Percentiles rank a stretch among this genome's conserved stretches.
Conservation (phyloP, 2,888 invertebrate species). For the Stegana nigrithorax region DNA sequence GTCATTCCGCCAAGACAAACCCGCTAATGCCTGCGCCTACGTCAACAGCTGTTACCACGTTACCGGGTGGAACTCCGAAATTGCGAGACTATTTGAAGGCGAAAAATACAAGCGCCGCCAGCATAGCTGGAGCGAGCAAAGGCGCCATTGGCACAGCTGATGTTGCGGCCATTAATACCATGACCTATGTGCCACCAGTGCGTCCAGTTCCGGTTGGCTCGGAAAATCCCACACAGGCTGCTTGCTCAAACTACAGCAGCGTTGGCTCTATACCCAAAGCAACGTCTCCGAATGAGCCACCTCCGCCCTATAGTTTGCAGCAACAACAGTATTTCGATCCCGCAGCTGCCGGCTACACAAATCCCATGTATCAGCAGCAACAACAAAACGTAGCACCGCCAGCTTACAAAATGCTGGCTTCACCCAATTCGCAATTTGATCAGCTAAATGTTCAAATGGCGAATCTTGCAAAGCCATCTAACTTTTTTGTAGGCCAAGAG, state of each 20-base stretch:
- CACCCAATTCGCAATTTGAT: slow-evolving; percentile 54
- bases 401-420: slow-evolving; percentile 60
- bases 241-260: slow-evolving; percentile 43
- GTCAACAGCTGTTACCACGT: not conserved
- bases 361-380: slow-evolving; percentile 65
- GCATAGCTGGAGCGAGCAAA: slow-evolving; percentile 30
- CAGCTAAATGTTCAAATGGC: slow-evolving; percentile 49
- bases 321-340: slow-evolving; percentile 62
- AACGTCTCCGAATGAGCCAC: slow-evolving; percentile 63
- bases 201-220: slow-evolving; percentile 81
- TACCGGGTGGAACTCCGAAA: slow-evolving; percentile 72
- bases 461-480: slow-evolving; percentile 42
- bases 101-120: slow-evolving; percentile 64
- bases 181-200: slow-evolving; percentile 71
- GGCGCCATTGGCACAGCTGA: slow-evolving; percentile 15
- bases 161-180: slow-evolving; percentile 23
- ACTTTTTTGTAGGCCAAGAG: not conserved
- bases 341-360: slow-evolving; percentile 59
- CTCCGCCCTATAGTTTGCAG: slow-evolving; percentile 62
- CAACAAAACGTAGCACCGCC: slow-evolving; percentile 63
- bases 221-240: slow-evolving; percentile 69
- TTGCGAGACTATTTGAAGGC: slow-evolving; percentile 87
- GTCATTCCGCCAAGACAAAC: slow-evolving; percentile 27
- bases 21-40: slow-evolving; percentile 22
- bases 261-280: slow-evolving; percentile 37